A percentile compares a stretch with the other conserved stretches of the same genome.
phyloP scores from a whole-genome alignment of 2,888 invertebrate genomes.

The Drosophila meridiana region DNA sequence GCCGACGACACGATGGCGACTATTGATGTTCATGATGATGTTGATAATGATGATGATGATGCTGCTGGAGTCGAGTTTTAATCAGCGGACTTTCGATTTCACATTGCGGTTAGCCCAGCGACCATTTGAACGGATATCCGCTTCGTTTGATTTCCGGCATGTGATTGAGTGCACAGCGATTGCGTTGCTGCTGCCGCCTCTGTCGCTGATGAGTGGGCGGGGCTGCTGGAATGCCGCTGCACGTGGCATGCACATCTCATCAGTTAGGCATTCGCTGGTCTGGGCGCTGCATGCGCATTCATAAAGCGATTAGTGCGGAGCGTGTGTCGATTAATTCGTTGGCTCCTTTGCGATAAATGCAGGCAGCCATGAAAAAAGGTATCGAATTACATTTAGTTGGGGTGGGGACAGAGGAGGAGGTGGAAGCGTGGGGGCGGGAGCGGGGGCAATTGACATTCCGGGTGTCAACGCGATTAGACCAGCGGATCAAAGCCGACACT shows the following conservation, averaged over 20 bases:
- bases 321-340: constrained; percentile 75
- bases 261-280: constrained; percentile 47
- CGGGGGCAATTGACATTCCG: constrained; percentile 29
- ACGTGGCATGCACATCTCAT: constrained; percentile 52
- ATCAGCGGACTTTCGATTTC: constrained; percentile 78
- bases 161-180: constrained; percentile 75
- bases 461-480: constrained; percentile 12
- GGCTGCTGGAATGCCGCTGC: constrained; percentile 5
- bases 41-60: constrained; percentile 15
- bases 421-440: neutral
- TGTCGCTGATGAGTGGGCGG: neutral
- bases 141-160: constrained; percentile 79
- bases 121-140: constrained; percentile 76
- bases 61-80: constrained; percentile 64
- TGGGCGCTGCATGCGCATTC: constrained; percentile 40
- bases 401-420: too few relatives aligned
- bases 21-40: constrained; percentile 10
- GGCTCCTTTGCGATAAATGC: constrained; percentile 55
- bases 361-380: constrained; percentile 57
- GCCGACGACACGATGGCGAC: constrained; percentile 58
- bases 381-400: constrained; percentile 60
- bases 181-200: constrained; percentile 16
- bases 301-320: constrained; percentile 70
- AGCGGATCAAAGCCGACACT: constrained; percentile 17
- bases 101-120: constrained; percentile 69